Percentiles rank a stretch among this genome's conserved stretches.
phyloP scores from a whole-genome alignment of 2,113 vertebrate species.

The Chionomys nivalis region DNA sequence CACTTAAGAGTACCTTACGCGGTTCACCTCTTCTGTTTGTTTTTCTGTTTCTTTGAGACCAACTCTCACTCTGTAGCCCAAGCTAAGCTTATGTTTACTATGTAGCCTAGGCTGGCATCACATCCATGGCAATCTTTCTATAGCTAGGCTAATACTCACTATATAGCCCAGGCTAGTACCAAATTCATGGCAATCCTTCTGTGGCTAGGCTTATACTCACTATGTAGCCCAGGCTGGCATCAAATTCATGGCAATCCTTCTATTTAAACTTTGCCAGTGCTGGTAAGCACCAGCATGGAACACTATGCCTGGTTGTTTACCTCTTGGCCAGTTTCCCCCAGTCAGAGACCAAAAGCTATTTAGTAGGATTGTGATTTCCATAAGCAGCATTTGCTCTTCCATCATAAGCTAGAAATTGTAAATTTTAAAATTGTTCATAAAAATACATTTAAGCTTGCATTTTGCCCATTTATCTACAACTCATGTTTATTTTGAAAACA shows the following conservation, averaged over 20 bases:
- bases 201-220: background rate
- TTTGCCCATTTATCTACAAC: slow-evolving; percentile 10
- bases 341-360: background rate
- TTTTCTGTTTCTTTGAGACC: background rate
- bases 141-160: background rate
- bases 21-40: background rate
- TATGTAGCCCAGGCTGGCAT: background rate
- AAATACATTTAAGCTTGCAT: slow-evolving; percentile 6
- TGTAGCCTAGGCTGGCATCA: background rate
- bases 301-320: background rate
- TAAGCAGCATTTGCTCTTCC: slow-evolving; percentile 14
- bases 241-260: background rate
- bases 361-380: slow-evolving; percentile 22
- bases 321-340: background rate
- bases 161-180: background rate
- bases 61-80: background rate
- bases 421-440: slow-evolving; percentile 43
- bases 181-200: too few relatives aligned
- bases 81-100: background rate
- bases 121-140: too few relatives aligned
- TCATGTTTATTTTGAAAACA: slow-evolving; percentile 28
- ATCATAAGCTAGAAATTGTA: background rate
- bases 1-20: background rate
- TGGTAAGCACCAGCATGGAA: background rate
- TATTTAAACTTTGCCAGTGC: background rate